Base-by-base conservation (phyloP, 2,113 vertebrate species). In the Carlito syrichta region DNA sequence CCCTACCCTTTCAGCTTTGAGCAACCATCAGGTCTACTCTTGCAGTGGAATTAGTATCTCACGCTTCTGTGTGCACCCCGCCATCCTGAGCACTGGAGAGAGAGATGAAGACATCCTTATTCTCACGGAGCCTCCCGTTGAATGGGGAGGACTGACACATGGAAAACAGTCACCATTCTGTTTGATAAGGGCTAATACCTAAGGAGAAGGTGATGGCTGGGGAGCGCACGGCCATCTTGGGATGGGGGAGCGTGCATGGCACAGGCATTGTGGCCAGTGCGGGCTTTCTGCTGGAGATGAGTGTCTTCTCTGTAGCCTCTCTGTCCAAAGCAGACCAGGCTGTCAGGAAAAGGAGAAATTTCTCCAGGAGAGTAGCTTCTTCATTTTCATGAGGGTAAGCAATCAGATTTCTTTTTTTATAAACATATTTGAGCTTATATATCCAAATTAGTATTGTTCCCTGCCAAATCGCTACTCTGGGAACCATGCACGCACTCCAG, bases 391-490 rank as follows among this genome's bases (percentile, higher is more conserved):
- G 6, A 83, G 68, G n/a, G 23, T 86, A 91, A 91, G 90, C 91
- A 81, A n/a, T 96, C 79, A n/a, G 50, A 52, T 90, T 96, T 89
- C 86, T 93, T 95, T 91, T 76, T 66, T 88, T 81, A 76, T 66
- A 91, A 91, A 89, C 86, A 40, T 56, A 73, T 73, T 73, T 97
- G 97, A 97, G 84, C 88, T 77, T 96, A 50, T 71, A 78, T 52
- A 85, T 96, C 88, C 78, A 91, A 71, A 94, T 89, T 86, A 95
- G 94, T 16, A n/a, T 91, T 20, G 62, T 68, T n/a, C 78, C 68
- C 73, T 94, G 89, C 83, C 78, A 52, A 35, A 48, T 91, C 25
- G 7, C 78, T 56, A 25, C 89, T 56, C 73, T 74, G 96, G 96
- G 96, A 97, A 62, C 68, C 0, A 12, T 19, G n/a, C 50, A 13